Conservation (phyloP, 2,797 vertebrate genomes). For the Margarornis squamiger region DNA sequence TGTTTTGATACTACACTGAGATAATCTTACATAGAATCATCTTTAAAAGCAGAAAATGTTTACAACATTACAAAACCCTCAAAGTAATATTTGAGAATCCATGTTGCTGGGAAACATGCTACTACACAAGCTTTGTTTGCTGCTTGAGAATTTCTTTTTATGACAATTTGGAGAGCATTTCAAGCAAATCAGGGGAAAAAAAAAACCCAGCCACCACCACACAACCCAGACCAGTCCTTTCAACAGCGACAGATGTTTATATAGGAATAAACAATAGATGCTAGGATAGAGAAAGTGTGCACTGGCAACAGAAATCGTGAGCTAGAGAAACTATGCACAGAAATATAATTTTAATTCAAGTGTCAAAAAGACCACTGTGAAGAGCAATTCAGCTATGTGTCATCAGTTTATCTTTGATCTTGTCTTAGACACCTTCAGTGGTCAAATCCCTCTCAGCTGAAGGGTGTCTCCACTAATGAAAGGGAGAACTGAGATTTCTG, state of each 20-base stretch:
- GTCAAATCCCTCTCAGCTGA: not conserved
- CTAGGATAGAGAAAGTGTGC: not conserved
- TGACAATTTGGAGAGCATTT: not conserved
- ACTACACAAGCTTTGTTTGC: not conserved
- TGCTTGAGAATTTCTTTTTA: not conserved
- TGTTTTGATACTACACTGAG: not conserved
- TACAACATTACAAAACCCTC: not conserved
- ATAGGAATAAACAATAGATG: not conserved
- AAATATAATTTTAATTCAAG: not conserved
- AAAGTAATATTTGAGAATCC: not conserved
- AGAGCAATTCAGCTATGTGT: not conserved
- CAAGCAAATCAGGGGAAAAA: not conserved
- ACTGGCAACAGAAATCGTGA: not conserved
- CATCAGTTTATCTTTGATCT: not conserved
- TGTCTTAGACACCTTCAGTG: not conserved
- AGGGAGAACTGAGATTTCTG: not conserved
- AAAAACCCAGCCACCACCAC: not conserved
- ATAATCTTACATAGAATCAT: not conserved
- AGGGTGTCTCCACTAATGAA: not conserved
- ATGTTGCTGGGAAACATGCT: not conserved
- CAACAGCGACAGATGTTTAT: constrained; percentile 13
- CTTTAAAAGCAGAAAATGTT: not conserved
- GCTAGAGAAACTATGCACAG: not conserved
- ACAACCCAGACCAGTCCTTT: not conserved
- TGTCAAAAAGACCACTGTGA: not conserved